These are phyloP conservation scores for Nematopogon swammerdamellus DNA, from an alignment of 2,888 invertebrate genomes.

Conservation along the genomic window DNA sequence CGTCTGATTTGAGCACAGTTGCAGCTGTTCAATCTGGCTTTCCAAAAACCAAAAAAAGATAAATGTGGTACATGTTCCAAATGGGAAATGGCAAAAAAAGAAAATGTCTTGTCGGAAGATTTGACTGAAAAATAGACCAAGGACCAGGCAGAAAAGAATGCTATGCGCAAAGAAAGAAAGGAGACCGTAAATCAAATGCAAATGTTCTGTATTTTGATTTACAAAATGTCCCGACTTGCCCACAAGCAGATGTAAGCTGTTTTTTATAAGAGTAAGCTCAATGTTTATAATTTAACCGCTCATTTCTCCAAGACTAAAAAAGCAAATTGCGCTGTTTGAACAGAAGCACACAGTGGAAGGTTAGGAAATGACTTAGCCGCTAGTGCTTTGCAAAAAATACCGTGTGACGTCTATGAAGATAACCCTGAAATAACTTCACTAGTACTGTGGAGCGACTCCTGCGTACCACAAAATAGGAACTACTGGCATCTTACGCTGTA, in stretches of 20 bases:
- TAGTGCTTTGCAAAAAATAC: slow-evolving; percentile 8
- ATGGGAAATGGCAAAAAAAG: neutral
- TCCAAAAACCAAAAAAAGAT: slow-evolving; percentile 7
- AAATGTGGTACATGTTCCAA: slow-evolving; percentile 4
- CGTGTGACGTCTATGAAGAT: slow-evolving; percentile 7
- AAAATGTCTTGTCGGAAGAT: neutral
- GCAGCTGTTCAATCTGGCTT: slow-evolving; percentile 6
- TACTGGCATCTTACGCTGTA: slow-evolving; percentile 9
- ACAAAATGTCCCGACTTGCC: slow-evolving; percentile 5
- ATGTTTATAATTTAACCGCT: slow-evolving; percentile 6
- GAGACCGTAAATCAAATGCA: slow-evolving; percentile 3
- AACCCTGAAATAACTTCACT: slow-evolving; percentile 7
- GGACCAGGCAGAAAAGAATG: slow-evolving; percentile 1
- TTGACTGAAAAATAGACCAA: neutral
- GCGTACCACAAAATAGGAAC: slow-evolving; percentile 12
- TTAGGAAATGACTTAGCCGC: slow-evolving; percentile 11
- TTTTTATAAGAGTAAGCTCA: slow-evolving; percentile 5
- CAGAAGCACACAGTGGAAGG: slow-evolving; percentile 9
- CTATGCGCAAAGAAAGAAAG: slow-evolving; percentile 1
- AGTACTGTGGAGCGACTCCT: slow-evolving; percentile 11
- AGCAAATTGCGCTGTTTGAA: slow-evolving; percentile 10
- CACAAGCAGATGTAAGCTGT: slow-evolving; percentile 4
- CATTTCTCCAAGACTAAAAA: slow-evolving; percentile 8
- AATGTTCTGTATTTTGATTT: neutral
- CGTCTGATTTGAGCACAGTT: too few species aligned